Evolutionary conservation across 2,113 vertebrate genomes (phyloP), one percentile per base, ranked within the genome.

Genomic region (Protobothrops mucrosquamatus): DNA sequence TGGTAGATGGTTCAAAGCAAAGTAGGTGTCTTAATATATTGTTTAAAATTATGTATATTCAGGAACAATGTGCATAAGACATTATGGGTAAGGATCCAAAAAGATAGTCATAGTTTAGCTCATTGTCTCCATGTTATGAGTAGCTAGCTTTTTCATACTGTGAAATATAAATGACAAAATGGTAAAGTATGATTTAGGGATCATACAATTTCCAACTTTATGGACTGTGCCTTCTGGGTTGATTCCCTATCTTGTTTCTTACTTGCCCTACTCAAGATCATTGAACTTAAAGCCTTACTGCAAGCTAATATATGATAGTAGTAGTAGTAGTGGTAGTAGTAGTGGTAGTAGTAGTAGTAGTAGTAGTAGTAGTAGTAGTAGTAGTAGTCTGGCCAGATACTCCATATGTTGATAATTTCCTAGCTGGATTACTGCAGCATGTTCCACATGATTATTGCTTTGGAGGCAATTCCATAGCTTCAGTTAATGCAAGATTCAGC

Each of bases 1-100:
- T 85, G 55, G 18, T 18, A 56, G 87, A 92, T 48, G 85, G 22
- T 48, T 22, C 91, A 94, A 91, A 88, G 52, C 92, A 89, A 96
- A 74, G 96, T 95, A 92, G 9, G 95, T 10, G 26, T 52, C 14
- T 20, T 54, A n/a, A 54, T 29, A 1, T 54, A 54, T 87, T 54
- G 15, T 22, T 81, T 22, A 43, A 81, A 81, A 43, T 39, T 39
- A 43, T n/a, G 6, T 87, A 12, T 52, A 29, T 52, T 52, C 64
- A 74, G 4, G 74, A 81, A 9, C 18, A 22, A 22, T 39, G 34
- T 22, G 34, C 34, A 81, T 81, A 81, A 22, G 3, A 9, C 18
- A 43, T 81, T 81, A 9, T 22, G 7, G 8, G 34, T 39, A 22
- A 81, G 10, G 39, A 0, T 81, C 34, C 34, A 43, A 22, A 43